Base-by-base conservation (phyloP, 2,888 invertebrate genomes). In the Dysmachus trigonus region DNA sequence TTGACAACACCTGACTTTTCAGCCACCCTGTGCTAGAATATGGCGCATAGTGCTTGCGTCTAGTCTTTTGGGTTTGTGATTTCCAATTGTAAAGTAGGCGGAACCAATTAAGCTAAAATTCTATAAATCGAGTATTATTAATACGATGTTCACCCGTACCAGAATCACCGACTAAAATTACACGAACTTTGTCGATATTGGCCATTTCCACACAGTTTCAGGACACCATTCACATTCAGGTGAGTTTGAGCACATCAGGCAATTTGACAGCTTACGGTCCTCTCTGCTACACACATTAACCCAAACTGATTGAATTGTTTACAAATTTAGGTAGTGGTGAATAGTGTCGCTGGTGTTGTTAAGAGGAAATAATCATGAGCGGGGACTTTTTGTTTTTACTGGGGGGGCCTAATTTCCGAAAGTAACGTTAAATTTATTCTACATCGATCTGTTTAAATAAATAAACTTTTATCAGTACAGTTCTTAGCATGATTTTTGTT, bases 101-200 rank as follows among this genome's bases (percentile, higher is more conserved):
- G 47, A 72, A 71, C 27, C 18, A 53, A 35, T 10, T 62, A 15
- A 51, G 10, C 31, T 72, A 2, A 38, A 77, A 77, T 62, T 35
- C 13, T 77, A 22, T 41, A 76, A 79, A 41, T 71, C 13, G 18
- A 71, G 35, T 71, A 30, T 33, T 81, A 38, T 76, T 13, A 53
- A 74, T 76, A 79, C 62, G 13, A 47, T 86, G 73, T 76, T 53
- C 15, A 31, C 86, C 90, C 90, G 92, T 93, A 96, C 96, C 97
- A 88, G 97, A 97, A 93, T 98, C 98, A 81, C 98, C 98, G 87
- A 98, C 95, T 87, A 98, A 95, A 89, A 98, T 94, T 87, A 98
- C 95, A 92, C 97, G 96, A 22, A 97, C 97, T 94, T 97, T 96
- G 92, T 97, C 97, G 90, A 97, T 96, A 88, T 95, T 95, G 90